A percentile compares a stretch with the other conserved stretches of the same genome.
phyloP scores from a whole-genome alignment of 2,888 invertebrate species.

The Blera fallax region DNA sequence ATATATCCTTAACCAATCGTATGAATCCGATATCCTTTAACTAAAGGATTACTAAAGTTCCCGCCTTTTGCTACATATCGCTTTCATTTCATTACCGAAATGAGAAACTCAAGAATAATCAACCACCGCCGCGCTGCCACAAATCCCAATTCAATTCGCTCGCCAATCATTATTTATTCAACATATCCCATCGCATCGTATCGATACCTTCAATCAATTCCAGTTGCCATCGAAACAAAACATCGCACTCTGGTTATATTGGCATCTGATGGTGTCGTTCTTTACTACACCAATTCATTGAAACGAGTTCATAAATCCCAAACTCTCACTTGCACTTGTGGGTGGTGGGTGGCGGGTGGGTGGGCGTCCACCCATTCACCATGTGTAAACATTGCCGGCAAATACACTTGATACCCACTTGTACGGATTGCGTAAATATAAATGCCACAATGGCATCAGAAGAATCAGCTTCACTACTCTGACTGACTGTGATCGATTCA shows the following conservation, averaged over 20 bases:
- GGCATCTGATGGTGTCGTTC: conserved; percentile 39
- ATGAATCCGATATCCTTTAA: too few relatives aligned
- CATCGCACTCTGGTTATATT: conserved; percentile 28
- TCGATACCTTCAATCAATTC: conserved; percentile 68
- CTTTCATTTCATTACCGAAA: conserved; percentile 59
- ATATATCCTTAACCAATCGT: too few relatives aligned
- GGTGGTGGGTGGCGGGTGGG: not conserved
- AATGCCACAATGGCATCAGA: conserved; percentile 43
- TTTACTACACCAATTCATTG: conserved; percentile 54
- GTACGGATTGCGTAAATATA: conserved; percentile 40
- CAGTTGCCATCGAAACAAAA: conserved; percentile 49
- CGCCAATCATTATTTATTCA: conserved; percentile 67
- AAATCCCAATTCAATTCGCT: conserved; percentile 71
- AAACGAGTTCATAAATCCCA: conserved; percentile 66
- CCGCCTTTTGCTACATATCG: not conserved
- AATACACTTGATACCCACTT: conserved; percentile 29
- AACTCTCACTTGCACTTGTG: conserved; percentile 27
- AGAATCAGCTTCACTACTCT: conserved; percentile 33
- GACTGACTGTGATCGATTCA: conserved; percentile 67
- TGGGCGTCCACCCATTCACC: not conserved
- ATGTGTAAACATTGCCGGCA: conserved; percentile 18
- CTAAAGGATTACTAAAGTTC: too few relatives aligned
- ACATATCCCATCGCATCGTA: conserved; percentile 43
- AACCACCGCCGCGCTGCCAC: conserved; percentile 2
- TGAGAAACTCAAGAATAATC: conserved; percentile 50